phyloP scores from a whole-genome alignment of 2,797 vertebrate species.

The Xiphophorus birchmanni region DNA sequence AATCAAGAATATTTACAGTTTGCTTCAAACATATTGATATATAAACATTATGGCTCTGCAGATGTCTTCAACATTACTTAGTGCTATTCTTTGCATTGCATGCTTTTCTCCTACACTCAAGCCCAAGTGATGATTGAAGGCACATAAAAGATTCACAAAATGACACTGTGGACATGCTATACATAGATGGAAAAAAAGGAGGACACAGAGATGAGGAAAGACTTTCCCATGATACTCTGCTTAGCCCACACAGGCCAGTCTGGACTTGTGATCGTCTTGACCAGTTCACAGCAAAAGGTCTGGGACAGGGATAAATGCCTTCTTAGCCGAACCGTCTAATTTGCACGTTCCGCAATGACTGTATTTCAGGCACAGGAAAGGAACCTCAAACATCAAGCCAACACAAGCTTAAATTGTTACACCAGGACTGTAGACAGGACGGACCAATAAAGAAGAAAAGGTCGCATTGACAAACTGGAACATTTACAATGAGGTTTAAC shows the following conservation, averaged over 20 bases:
- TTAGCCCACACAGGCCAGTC: constrained; percentile 64
- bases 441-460: constrained; percentile 24
- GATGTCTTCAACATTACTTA: constrained; percentile 3
- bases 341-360: constrained; percentile 70
- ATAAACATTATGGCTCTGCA: constrained; percentile 19
- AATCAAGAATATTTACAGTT: constrained; percentile 48
- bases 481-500: constrained; percentile 16
- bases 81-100: neutral
- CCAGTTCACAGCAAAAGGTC: constrained; percentile 69
- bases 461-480: constrained; percentile 1
- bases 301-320: constrained; percentile 67
- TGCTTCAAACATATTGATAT: neutral
- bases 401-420: constrained; percentile 48
- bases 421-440: constrained; percentile 18
- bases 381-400: constrained; percentile 49
- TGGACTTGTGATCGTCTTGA: constrained; percentile 66
- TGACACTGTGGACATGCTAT: constrained; percentile 15
- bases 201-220: constrained; percentile 32
- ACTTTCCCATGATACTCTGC: constrained; percentile 75
- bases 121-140: neutral
- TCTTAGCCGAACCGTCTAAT: constrained; percentile 72
- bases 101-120: neutral
- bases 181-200: constrained; percentile 36
- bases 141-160: constrained; percentile 17
- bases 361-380: constrained; percentile 51